Evolutionary conservation across 2,888 invertebrate species (phyloP).

Genomic region (Agrochola macilenta): DNA sequence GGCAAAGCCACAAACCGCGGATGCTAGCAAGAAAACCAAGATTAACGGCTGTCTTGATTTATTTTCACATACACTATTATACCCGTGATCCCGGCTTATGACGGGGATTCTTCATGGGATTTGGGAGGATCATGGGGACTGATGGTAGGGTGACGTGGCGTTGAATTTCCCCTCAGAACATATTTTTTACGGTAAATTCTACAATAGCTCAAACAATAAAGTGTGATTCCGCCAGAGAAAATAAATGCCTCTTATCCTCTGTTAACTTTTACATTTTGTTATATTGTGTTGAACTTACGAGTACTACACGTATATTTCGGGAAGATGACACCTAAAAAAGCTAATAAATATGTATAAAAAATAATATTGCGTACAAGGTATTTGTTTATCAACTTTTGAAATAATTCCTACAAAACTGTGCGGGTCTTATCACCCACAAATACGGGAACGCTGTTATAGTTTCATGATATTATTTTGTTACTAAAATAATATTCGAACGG

Average conservation of each 20-base stretch:
- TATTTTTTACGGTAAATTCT: neutral
- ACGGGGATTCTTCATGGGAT: slow-evolving; percentile 15
- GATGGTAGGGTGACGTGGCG: neutral
- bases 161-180: neutral
- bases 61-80: slow-evolving; percentile 39
- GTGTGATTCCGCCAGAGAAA: no score
- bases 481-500: slow-evolving; percentile 34
- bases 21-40: slow-evolving; percentile 21
- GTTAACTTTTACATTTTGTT: neutral
- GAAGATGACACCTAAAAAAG: neutral
- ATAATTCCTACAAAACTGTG: slow-evolving; percentile 28
- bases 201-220: neutral
- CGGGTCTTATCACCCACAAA: slow-evolving; percentile 53
- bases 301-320: neutral
- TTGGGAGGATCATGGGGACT: slow-evolving; percentile 13
- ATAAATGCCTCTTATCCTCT: neutral
- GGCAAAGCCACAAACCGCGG: slow-evolving; percentile 10
- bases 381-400: slow-evolving; percentile 23
- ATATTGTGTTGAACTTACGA: neutral
- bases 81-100: slow-evolving; percentile 20
- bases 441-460: slow-evolving; percentile 50
- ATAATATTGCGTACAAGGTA: neutral
- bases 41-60: slow-evolving; percentile 36
- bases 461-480: slow-evolving; percentile 34
- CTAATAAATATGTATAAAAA: no score